Conservation (phyloP, 2,113 vertebrate genomes). For the Gulo gulo region DNA sequence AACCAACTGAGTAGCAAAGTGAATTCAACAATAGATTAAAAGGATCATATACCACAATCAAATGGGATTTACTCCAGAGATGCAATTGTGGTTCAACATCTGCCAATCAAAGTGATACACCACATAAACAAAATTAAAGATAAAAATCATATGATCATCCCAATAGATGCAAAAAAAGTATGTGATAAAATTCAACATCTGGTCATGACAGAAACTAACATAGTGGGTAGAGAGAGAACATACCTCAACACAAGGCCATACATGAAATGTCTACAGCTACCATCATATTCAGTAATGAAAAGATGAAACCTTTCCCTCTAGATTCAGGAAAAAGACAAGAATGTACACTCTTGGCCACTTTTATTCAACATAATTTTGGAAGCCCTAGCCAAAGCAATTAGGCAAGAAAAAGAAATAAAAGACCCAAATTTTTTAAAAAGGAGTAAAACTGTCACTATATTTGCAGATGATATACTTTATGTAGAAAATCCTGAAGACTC, state of each 20-base stretch:
- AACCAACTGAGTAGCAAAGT: neutral
- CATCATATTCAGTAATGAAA: neutral
- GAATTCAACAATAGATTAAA: neutral
- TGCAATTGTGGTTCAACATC: neutral
- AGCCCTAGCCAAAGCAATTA: neutral
- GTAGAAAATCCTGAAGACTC: neutral
- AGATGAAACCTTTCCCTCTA: neutral
- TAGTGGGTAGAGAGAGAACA: neutral
- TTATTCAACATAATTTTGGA: neutral
- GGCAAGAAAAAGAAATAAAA: neutral
- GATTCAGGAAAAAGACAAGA: neutral
- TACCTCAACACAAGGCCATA: neutral
- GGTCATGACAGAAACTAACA: neutral
- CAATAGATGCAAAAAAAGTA: neutral
- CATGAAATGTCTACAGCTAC: neutral
- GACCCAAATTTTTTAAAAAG: neutral
- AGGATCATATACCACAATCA: neutral
- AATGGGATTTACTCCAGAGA: neutral
- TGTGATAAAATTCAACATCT: neutral
- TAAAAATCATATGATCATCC: neutral
- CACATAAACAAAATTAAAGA: neutral
- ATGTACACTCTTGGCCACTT: neutral
- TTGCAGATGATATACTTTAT: neutral
- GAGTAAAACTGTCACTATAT: neutral
- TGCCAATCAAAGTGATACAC: neutral